Base-by-base conservation (phyloP, 2,888 invertebrate species). In the Halocaridina rubra region DNA sequence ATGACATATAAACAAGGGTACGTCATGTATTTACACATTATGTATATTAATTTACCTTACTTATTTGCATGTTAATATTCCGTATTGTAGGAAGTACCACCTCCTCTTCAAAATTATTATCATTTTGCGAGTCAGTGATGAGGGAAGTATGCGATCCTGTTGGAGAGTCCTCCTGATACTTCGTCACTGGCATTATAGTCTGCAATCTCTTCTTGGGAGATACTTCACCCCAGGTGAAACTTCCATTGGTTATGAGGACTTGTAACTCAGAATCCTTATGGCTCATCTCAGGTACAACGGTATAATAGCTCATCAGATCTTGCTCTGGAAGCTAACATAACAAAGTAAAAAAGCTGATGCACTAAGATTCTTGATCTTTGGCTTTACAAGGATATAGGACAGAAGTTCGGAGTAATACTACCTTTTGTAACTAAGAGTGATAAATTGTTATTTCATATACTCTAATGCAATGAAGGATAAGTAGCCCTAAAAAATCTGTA, bases 271-370 rank as follows among this genome's bases (percentile, higher is more conserved):
- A 46, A n/a, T 81, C 61, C 7, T 32, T 57, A 19, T 85, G 39
- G 1, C 74, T 59, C 81, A 81, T 81, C n/a, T 87, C 82, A 1
- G 80, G 78, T 4, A 87, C 85, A n/a, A 81, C 72, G 8, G 87
- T 82, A 57, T 87, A 87, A 53, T 82, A 87, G 19, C 82, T 79
- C 3, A 74, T 64, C 22, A 82, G 74, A 61, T 81, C 81, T 19
- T 75, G 74, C 10, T 87, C 87, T 46, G 59, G 80, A 2, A 92
- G 92, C 92, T 90, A 90, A 95, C 95, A 1, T 92, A 91, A 0
- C 93, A 94, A 84, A 93, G 92, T 89, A n/a, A n/a, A n/a, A n/a
- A n/a, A n/a, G n/a, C n/a, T n/a, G n/a, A n/a, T n/a, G n/a, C n/a
- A n/a, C n/a, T n/a, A n/a, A n/a, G n/a, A n/a, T n/a, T n/a, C n/a